Evolutionary conservation across 2,797 vertebrate genomes (phyloP), one percentile per base, ranked within the genome.

Genomic region (Phalloptychus januarius): DNA sequence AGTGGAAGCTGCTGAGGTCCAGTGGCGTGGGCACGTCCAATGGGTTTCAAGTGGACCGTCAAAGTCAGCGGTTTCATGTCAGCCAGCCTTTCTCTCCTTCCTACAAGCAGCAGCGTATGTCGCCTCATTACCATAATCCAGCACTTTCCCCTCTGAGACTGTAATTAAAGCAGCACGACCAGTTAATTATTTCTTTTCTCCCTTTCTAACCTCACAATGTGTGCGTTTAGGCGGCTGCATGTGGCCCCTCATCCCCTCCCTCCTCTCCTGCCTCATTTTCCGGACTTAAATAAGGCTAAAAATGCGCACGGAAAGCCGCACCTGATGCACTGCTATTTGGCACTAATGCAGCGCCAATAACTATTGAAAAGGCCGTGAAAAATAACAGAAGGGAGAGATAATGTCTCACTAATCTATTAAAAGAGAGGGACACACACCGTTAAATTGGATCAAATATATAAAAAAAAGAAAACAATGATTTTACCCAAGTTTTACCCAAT

Each of bases 81-180:
- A 94, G 93, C 93, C 95, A 95, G 95, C 96, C 69, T 96, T 96
- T 94, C 93, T 94, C 95, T 94, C 92, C 85, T 86, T 94, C 88
- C 95, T 93, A 94, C 96, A 93, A 94, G 94, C 94, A 92, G 94
- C 95, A 96, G 95, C 95, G 95, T 95, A 92, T 95, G 97, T 94
- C 95, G 93, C 87, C 95, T 97, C 96, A 97, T 98, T 98, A 96
- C 81, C 98, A 99, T 98, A 98, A 99, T 97, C 97, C 96, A 93
- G 91, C 96, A 95, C 96, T 95, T 96, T 97, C 96, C 96, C 97
- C 91, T 97, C 93, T 20, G 96, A 98, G 97, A 97, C 97, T 96
- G 96, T 97, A 95, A 99, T 98, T 98, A 98, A 98, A 96, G 96
- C 97, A 97, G 97, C 96, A 95, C 96, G 95, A 95, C 84, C 95